Evolutionary conservation across 2,113 vertebrate species (phyloP).

Genomic region (Takifugu flavidus): DNA sequence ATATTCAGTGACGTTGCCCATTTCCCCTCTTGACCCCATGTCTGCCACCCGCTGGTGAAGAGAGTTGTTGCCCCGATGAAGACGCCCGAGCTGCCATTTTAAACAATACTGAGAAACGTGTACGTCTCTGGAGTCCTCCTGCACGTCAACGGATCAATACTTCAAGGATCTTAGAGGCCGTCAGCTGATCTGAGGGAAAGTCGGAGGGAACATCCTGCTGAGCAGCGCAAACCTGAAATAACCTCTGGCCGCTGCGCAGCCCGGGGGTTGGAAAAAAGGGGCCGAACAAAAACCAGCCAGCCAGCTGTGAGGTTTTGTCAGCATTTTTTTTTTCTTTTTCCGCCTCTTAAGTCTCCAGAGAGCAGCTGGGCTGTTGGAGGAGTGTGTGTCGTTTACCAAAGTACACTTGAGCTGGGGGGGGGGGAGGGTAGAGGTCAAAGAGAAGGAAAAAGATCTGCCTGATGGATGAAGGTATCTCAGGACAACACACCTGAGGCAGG

Average conservation of each 20-base stretch:
- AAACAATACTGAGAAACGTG: no score
- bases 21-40: no score
- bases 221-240: conserved; percentile 8
- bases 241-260: conserved; percentile 19
- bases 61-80: no score
- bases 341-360: conserved; percentile 41
- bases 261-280: background rate
- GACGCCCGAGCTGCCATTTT: no score
- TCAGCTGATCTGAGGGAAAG: no score
- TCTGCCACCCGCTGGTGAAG: no score
- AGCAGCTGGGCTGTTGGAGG: conserved; percentile 15
- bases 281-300: conserved; percentile 4
- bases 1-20: no score
- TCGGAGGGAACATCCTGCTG: conserved; percentile 3
- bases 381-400: conserved; percentile 13
- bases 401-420: background rate
- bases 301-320: conserved; percentile 63
- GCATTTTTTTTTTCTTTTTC: conserved; percentile 3
- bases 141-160: conserved; percentile 7
- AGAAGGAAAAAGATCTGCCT: background rate
- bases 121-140: background rate
- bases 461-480: conserved; percentile 10
- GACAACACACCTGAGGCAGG: conserved; percentile 29
- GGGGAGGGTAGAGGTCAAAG: conserved; percentile 2
- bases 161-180: background rate